Percentiles rank a stretch among this genome's conserved stretches.
These are phyloP conservation scores for Drosophila planitibia DNA, from an alignment of 2,888 invertebrate genomes.

Conservation along the genomic window DNA sequence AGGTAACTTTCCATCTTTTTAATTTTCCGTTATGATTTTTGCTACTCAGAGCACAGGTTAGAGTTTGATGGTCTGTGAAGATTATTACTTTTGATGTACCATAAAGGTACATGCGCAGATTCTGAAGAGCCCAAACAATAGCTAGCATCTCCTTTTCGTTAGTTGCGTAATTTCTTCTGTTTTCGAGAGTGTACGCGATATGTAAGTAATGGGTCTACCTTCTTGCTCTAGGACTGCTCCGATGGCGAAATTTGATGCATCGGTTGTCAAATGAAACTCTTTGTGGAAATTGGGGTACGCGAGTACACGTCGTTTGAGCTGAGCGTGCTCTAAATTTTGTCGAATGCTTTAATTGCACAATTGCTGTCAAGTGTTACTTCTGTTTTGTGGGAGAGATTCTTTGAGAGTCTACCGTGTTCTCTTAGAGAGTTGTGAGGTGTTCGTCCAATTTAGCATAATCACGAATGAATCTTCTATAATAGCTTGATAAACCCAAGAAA, in stretches of 20 bases:
- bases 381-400: constrained; percentile 19
- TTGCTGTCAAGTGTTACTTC: neutral
- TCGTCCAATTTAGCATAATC: too few relatives aligned
- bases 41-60: too few relatives aligned
- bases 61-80: too few relatives aligned
- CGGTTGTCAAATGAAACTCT: too few relatives aligned
- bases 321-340: constrained; percentile 29
- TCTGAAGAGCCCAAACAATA: neutral
- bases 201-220: constrained; percentile 7
- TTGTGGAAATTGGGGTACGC: too few relatives aligned
- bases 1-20: constrained; percentile 42
- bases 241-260: constrained; percentile 15
- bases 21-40: constrained; percentile 19
- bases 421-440: too few relatives aligned
- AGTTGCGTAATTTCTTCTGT: neutral
- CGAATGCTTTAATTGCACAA: neutral
- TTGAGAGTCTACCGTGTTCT: constrained; percentile 1
- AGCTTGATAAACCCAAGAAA: too few relatives aligned
- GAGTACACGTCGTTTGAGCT: neutral
- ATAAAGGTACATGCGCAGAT: neutral
- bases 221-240: constrained; percentile 14
- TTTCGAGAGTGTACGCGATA: neutral
- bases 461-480: too few relatives aligned
- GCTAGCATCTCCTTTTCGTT: neutral
- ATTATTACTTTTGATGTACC: too few relatives aligned